These are phyloP conservation scores for Hemistola chrysoprasaria DNA, from an alignment of 2,888 invertebrate species.

Conservation along the genomic window DNA sequence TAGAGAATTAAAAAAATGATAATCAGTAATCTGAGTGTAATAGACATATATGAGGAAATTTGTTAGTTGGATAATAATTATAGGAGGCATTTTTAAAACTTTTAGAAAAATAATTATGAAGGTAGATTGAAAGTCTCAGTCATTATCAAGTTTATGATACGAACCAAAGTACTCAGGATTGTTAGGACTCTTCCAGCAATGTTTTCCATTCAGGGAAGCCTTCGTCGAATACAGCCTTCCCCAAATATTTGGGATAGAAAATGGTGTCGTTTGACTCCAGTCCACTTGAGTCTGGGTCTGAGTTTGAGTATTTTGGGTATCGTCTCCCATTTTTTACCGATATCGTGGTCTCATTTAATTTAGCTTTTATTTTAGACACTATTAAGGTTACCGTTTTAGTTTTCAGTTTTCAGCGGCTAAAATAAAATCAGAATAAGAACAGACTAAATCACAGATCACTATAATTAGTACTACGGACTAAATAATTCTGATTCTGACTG, in stretches of 20 bases:
- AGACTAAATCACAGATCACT: no score
- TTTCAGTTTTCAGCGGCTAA: slow-evolving; percentile 2
- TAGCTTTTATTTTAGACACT: neutral
- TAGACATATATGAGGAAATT: no score
- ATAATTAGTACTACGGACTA: no score
- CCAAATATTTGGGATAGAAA: slow-evolving; percentile 71
- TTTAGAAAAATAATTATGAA: slow-evolving; percentile 9
- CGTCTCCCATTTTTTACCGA: slow-evolving; percentile 56
- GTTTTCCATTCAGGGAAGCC: slow-evolving; percentile 47
- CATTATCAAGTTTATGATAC: no score
- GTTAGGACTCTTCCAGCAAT: slow-evolving; percentile 55
- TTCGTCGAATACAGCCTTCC: slow-evolving; percentile 75
- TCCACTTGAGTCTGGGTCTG: slow-evolving; percentile 75
- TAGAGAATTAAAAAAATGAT: no score
- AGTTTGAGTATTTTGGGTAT: slow-evolving; percentile 65
- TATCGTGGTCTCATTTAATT: slow-evolving; percentile 1
- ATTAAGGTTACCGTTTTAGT: neutral
- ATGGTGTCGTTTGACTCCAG: slow-evolving; percentile 68
- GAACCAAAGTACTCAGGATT: slow-evolving; percentile 68
- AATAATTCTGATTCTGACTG: no score
- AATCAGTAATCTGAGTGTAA: no score
- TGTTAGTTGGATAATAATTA: no score
- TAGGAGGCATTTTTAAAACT: no score
- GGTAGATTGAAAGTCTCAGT: slow-evolving; percentile 12
- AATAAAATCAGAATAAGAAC: no score